A percentile compares a stretch with the other conserved stretches of the same genome.
phyloP scores from a whole-genome alignment of 1,140 invertebrate genomes.

The Metopolophium dirhodum region DNA sequence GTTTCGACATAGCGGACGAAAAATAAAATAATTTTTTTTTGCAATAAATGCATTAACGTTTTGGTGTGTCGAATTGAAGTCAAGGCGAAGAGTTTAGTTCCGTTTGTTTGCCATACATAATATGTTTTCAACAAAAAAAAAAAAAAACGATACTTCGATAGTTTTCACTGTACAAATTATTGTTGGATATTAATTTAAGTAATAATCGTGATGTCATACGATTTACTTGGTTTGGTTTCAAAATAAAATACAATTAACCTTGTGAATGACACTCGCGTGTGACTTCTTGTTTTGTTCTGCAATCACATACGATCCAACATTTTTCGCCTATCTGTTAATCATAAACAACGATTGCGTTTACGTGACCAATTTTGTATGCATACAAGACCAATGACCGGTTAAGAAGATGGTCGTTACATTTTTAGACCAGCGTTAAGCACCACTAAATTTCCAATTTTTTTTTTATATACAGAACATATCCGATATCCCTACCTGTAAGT shows the following conservation, averaged over 20 bases:
- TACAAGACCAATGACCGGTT: not conserved
- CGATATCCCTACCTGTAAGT: not conserved
- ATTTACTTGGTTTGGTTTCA: slow-evolving; percentile 32
- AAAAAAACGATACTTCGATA: not conserved
- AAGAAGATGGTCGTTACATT: not conserved
- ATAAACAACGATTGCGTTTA: slow-evolving; percentile 49
- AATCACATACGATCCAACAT: slow-evolving; percentile 37
- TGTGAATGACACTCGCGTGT: slow-evolving; percentile 47
- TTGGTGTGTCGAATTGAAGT: slow-evolving; percentile 26
- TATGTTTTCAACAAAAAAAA: not conserved
- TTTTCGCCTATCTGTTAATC: slow-evolving; percentile 45
- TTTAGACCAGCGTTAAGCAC: not conserved
- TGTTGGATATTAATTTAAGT: slow-evolving; percentile 17
- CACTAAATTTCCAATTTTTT: not conserved
- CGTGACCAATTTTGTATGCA: slow-evolving; percentile 37
- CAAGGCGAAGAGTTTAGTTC: slow-evolving; percentile 40
- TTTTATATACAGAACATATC: not conserved
- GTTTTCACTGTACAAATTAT: not conserved
- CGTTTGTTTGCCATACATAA: not conserved
- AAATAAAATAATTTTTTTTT: slow-evolving; percentile 18
- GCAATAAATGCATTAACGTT: not conserved
- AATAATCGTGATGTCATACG: slow-evolving; percentile 38
- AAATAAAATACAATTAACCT: slow-evolving; percentile 52
- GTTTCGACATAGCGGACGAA: not conserved
- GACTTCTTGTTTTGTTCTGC: slow-evolving; percentile 46